Percentiles rank a stretch among this genome's conserved stretches.
Evolutionary conservation across 2,113 vertebrate species (phyloP).

Genomic region (Rhinichthys klamathensis): DNA sequence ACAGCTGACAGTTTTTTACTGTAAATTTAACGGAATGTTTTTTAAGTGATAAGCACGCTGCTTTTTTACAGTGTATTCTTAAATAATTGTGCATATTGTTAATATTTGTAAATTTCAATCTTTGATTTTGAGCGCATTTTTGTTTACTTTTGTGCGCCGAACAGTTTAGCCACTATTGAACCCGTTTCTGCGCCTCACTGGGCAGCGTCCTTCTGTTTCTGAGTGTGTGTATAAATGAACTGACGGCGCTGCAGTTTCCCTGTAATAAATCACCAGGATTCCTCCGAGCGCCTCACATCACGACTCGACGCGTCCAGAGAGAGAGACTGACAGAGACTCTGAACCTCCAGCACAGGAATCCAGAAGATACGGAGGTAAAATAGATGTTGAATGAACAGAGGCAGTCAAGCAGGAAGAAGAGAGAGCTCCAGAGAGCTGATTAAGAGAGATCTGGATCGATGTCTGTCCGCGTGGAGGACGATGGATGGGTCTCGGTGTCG

Average conservation of each 20-base stretch:
- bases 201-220: neutral
- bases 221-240: constrained; percentile 10
- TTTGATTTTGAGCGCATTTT: neutral
- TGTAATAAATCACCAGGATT: constrained; percentile 42
- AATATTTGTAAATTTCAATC: neutral
- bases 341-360: neutral
- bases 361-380: neutral
- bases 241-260: constrained; percentile 3
- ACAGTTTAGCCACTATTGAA: neutral
- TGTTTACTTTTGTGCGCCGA: neutral
- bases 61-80: neutral
- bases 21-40: too few species aligned
- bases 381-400: constrained; percentile 34
- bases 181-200: neutral
- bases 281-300: neutral
- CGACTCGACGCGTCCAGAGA: neutral
- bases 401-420: constrained; percentile 36
- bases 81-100: neutral
- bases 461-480: constrained; percentile 72
- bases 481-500: constrained; percentile 73
- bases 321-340: neutral
- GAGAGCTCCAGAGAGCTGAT: constrained; percentile 78
- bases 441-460: constrained; percentile 80
- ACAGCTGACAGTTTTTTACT: too few species aligned
- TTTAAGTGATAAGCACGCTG: too few species aligned